A percentile compares a stretch with the other conserved stretches of the same genome.
phyloP scores from a whole-genome alignment of 1,140 invertebrate genomes.

The Pachypeltis micranthus region DNA sequence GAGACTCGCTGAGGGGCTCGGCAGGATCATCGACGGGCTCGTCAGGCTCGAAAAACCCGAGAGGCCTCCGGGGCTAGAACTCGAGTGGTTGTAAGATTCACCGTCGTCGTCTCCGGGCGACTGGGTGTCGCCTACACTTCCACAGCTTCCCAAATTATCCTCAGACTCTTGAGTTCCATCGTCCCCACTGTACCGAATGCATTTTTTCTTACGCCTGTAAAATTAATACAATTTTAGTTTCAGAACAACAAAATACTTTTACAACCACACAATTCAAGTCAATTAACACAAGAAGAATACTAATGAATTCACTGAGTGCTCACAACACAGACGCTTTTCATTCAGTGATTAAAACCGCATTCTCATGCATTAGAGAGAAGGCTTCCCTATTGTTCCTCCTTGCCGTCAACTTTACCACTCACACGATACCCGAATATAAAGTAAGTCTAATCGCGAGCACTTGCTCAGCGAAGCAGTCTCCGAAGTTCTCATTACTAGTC shows the following conservation, averaged over 20 bases:
- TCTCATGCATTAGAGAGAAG: no score
- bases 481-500: no score
- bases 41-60: slow-evolving; percentile 66
- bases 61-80: slow-evolving; percentile 63
- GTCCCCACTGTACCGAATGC: slow-evolving; percentile 76
- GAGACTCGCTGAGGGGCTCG: slow-evolving; percentile 49
- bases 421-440: no score
- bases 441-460: no score
- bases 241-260: neutral
- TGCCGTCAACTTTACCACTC: no score
- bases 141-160: slow-evolving; percentile 61
- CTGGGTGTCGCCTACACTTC: slow-evolving; percentile 57
- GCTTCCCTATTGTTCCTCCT: no score
- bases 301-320: no score
- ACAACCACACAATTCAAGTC: neutral
- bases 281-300: no score
- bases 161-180: slow-evolving; percentile 58
- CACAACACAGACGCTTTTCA: no score
- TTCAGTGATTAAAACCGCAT: no score
- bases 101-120: slow-evolving; percentile 54
- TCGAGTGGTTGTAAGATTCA: slow-evolving; percentile 46
- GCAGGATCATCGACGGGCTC: slow-evolving; percentile 55
- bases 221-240: slow-evolving; percentile 24
- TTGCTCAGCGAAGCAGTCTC: no score
- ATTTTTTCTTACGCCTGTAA: slow-evolving; percentile 96